These are phyloP conservation scores for Escarpia spicata DNA, from an alignment of 2,888 invertebrate species.

Conservation along the genomic window DNA sequence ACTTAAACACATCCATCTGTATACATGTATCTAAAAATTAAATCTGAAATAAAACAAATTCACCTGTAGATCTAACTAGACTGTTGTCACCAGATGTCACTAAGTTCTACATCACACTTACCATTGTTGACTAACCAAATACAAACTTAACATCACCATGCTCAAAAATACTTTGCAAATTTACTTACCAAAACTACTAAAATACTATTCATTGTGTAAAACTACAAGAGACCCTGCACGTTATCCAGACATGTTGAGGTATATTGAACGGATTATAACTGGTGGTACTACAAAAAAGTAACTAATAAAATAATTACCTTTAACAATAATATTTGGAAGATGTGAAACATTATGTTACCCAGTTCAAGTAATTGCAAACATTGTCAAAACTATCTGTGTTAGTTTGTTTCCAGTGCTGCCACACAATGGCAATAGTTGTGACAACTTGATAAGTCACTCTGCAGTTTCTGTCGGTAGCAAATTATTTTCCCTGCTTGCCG, in stretches of 20 bases:
- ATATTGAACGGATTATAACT: too few species aligned
- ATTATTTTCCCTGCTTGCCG: background rate
- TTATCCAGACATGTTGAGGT: too few species aligned
- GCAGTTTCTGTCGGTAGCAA: background rate
- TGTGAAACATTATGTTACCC: too few species aligned
- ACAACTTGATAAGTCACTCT: background rate
- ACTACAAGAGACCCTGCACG: too few species aligned
- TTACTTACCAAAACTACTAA: background rate
- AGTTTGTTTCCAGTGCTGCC: background rate
- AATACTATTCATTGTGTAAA: too few species aligned
- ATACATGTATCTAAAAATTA: background rate
- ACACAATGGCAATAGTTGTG: background rate
- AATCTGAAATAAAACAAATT: conserved; percentile 8
- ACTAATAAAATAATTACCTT: too few species aligned
- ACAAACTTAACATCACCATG: background rate
- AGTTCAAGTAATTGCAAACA: background rate
- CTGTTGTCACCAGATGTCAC: too few species aligned
- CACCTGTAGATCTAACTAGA: background rate
- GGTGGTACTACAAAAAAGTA: too few species aligned
- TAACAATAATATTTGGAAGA: too few species aligned
- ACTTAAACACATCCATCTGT: background rate
- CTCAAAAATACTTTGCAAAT: background rate
- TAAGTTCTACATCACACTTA: too few species aligned
- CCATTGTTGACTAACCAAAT: too few species aligned
- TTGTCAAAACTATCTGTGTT: background rate